Evolutionary conservation across 2,113 vertebrate genomes (phyloP).

Genomic region (Rhinolophus ferrumequinum): DNA sequence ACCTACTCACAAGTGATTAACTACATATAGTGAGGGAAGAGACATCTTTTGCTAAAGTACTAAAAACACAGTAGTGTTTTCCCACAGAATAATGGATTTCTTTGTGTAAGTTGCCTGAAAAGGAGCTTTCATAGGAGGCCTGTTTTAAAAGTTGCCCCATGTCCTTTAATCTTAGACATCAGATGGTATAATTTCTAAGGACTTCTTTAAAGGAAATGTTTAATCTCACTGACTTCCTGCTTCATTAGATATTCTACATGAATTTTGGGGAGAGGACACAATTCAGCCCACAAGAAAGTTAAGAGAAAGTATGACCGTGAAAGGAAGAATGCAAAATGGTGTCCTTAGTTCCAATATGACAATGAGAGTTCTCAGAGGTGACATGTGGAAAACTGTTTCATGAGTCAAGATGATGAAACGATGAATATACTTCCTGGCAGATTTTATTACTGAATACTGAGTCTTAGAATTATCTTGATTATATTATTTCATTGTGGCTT

Average conservation of each 20-base stretch:
- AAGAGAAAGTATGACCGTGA: not conserved
- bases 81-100: not conserved
- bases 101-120: not conserved
- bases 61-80: not conserved
- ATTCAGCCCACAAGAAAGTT: not conserved
- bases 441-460: slow-evolving; percentile 8
- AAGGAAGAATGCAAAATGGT: not conserved
- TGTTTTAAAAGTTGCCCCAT: not conserved
- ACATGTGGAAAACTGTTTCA: not conserved
- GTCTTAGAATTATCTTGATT: slow-evolving; percentile 44
- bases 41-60: not conserved
- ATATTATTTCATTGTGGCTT: not conserved
- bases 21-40: not conserved
- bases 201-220: not conserved
- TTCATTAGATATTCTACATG: not conserved
- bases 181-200: not conserved
- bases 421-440: not conserved
- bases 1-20: not conserved
- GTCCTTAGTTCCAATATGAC: not conserved
- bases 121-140: not conserved
- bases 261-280: not conserved
- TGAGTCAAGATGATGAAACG: not conserved
- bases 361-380: not conserved
- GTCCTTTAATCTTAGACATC: not conserved
- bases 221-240: not conserved